These are phyloP conservation scores for Sinocyclocheilus rhinocerous DNA, from an alignment of 2,113 vertebrate genomes.

Conservation along the genomic window DNA sequence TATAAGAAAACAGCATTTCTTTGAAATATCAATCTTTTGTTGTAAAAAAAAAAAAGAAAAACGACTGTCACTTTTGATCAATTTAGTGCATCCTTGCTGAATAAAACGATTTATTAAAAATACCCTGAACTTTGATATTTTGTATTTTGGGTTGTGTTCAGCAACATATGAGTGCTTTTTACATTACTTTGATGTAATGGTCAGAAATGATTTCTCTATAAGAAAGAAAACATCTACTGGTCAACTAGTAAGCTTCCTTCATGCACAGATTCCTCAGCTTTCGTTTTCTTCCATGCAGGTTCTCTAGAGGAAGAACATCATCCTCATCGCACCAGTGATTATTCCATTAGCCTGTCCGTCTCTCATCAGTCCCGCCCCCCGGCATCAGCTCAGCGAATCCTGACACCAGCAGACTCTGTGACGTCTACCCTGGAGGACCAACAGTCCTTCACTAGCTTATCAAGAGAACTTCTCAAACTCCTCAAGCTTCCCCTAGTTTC, in stretches of 20 bases:
- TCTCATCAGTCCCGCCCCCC: slow-evolving; percentile 58
- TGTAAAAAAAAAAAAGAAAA: too few species aligned
- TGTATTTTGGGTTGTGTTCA: too few species aligned
- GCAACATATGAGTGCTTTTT: neutral
- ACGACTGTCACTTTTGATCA: too few species aligned
- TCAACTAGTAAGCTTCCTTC: neutral
- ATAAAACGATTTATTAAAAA: too few species aligned
- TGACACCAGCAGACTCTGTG: slow-evolving; percentile 49
- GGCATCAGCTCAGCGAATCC: slow-evolving; percentile 56
- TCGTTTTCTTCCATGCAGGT: slow-evolving; percentile 72
- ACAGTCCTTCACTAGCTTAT: slow-evolving; percentile 70
- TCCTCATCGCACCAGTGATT: slow-evolving; percentile 82
- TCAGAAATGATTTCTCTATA: too few species aligned
- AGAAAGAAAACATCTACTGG: neutral
- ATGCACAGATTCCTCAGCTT: neutral
- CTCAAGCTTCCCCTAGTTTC: slow-evolving; percentile 62
- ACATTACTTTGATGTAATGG: neutral
- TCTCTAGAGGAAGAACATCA: slow-evolving; percentile 84
- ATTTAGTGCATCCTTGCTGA: neutral
- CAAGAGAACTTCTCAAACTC: slow-evolving; percentile 65
- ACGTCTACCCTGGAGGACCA: slow-evolving; percentile 60
- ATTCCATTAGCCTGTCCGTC: slow-evolving; percentile 47
- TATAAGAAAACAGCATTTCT: too few species aligned
- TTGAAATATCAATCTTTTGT: too few species aligned
- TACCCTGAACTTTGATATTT: too few species aligned